Percentiles rank a stretch among this genome's conserved stretches.
Evolutionary conservation across 92 coral and sea anemone genomes (phyloP).

Genomic region (Muricea muricata): DNA sequence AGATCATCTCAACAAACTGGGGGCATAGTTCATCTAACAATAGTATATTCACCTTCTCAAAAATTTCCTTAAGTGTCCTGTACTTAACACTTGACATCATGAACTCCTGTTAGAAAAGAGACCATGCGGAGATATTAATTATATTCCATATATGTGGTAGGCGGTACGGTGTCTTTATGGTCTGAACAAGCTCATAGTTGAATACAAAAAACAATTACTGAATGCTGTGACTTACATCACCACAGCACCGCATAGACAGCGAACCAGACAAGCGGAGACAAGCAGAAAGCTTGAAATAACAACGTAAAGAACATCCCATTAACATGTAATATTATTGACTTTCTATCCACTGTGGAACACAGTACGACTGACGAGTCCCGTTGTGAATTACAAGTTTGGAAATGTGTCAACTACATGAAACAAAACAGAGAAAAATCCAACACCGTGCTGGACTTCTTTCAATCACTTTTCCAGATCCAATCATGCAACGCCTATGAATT

Average conservation of each 20-base stretch:
- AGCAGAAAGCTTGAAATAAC: constrained; percentile 9
- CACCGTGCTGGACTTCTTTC: no score
- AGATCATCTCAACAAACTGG: no score
- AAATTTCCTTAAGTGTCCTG: background rate
- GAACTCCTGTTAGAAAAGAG: background rate
- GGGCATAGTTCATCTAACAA: no score
- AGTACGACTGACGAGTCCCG: background rate
- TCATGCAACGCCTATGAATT: no score
- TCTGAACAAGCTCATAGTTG: background rate
- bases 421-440: background rate
- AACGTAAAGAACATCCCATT: background rate
- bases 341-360: background rate
- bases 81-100: background rate
- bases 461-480: no score
- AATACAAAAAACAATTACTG: constrained; percentile 29
- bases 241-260: constrained; percentile 3
- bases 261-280: constrained; percentile 4
- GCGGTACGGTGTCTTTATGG: background rate
- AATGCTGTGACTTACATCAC: background rate
- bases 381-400: background rate
- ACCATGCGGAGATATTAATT: background rate
- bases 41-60: no score
- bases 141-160: background rate
- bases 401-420: background rate
- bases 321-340: background rate